Conservation (phyloP, 2,888 invertebrate species). For the Pseudoips prasinana region DNA sequence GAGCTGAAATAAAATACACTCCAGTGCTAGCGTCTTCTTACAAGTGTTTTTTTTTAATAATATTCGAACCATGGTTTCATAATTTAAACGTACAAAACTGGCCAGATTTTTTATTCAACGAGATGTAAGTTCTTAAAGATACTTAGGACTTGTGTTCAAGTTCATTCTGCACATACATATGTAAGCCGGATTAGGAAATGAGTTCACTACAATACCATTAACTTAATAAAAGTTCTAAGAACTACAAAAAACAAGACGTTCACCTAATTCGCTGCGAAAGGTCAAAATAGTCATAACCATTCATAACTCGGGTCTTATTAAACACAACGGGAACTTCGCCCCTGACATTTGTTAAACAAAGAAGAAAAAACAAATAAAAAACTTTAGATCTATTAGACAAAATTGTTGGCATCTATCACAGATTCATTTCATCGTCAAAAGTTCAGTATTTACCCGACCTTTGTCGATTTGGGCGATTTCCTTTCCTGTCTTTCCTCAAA, state of each 20-base stretch:
- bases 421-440: conserved; percentile 12
- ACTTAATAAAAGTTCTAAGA: too few species aligned
- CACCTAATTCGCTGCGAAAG: conserved; percentile 12
- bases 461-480: conserved; percentile 38
- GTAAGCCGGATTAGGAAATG: too few species aligned
- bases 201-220: too few species aligned
- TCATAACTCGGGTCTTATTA: conserved; percentile 5
- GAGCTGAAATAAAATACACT: too few species aligned
- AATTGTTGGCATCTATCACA: conserved; percentile 35
- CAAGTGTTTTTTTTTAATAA: too few species aligned
- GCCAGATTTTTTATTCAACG: too few species aligned
- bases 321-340: conserved; percentile 9
- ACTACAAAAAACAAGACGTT: neutral
- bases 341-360: conserved; percentile 19
- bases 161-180: too few species aligned
- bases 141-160: too few species aligned
- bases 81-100: too few species aligned
- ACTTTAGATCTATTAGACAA: conserved; percentile 16
- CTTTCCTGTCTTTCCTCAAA: conserved; percentile 48
- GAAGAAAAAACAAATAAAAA: neutral
- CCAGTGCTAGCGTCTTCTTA: too few species aligned
- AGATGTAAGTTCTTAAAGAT: too few species aligned
- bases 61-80: too few species aligned
- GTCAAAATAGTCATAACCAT: conserved; percentile 13
- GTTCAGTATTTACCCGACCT: conserved; percentile 33